Evolutionary conservation across 2,113 vertebrate genomes (phyloP).

Genomic region (Fregetta grallaria): DNA sequence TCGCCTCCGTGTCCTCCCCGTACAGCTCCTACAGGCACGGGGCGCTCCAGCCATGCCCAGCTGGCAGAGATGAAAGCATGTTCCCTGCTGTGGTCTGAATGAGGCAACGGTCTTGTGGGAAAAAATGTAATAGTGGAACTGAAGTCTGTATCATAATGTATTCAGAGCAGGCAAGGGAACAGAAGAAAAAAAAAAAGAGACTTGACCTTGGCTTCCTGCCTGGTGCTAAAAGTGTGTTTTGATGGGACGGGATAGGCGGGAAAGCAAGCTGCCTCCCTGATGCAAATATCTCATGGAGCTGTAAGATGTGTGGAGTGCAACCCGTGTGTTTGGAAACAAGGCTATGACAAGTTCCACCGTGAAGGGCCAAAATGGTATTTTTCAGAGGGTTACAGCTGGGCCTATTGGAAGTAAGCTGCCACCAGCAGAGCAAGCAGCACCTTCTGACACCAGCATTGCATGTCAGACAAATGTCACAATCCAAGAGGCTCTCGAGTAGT

Average conservation of each 20-base stretch:
- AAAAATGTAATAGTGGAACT: background rate
- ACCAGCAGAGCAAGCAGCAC: background rate
- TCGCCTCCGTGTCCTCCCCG: background rate
- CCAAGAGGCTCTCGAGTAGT: accelerated
- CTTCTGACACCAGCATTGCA: background rate
- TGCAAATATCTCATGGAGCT: background rate
- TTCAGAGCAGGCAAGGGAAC: background rate
- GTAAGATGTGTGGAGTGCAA: constrained; percentile 8
- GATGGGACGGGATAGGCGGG: background rate
- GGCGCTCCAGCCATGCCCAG: background rate
- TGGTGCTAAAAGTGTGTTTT: background rate
- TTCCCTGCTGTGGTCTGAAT: background rate
- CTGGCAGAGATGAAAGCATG: constrained; percentile 1
- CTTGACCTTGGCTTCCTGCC: constrained; percentile 43
- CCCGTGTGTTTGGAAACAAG: background rate
- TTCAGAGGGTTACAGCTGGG: background rate
- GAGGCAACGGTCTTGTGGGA: constrained; percentile 41
- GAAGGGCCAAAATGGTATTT: background rate
- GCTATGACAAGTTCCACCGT: background rate
- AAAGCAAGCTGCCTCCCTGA: constrained; percentile 2
- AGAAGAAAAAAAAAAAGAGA: background rate
- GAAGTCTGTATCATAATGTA: background rate
- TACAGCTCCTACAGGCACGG: background rate
- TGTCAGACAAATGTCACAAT: background rate
- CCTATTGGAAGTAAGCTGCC: background rate